Evolutionary conservation across 2,888 invertebrate species (phyloP), one percentile per base, ranked within the genome.

Genomic region (Tiliacea aurago): DNA sequence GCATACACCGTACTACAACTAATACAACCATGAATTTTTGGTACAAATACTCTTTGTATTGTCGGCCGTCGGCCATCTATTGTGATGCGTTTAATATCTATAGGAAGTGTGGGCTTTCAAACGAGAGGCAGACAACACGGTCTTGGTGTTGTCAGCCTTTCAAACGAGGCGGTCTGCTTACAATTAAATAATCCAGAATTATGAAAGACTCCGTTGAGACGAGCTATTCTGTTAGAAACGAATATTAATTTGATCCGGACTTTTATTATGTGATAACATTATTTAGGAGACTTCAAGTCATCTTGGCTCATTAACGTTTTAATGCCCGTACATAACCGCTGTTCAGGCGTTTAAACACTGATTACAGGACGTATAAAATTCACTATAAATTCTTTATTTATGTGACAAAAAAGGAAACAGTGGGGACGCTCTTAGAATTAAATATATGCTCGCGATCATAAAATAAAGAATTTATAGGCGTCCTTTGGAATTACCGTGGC

Each of bases 381-480:
- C 90, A 91, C 92, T 92, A 93, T 94, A 94, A 93, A 92, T 94
- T 93, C 87, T 91, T 93, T 92, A 93, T 95, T 95, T 94, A 94
- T 93, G 90, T 91, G 91, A 93, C 91, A 93, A 94, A 94, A 94
- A 95, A 93, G 94, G 93, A 94, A 95, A 94, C 94, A 94, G 93
- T 91, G 92, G 90, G 92, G 92, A 93, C 91, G 91, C 92, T 93
- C 93, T 94, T 91, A 91, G 94, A 95, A 95, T 95, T 96, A 95
- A 95, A 95, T 95, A 95, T 95, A 94, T 95, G 93, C 92, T 92
- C 86, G 92, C 90, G 90, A 95, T 94, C 94, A 94, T 96, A 96
- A 96, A 96, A 96, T 95, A 94, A 94, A 95, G 94, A 95, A 95
- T 96, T 96, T 96, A 96, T 96, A 94, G 95, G 91, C 93, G 93